Percentiles rank a stretch among this genome's conserved stretches.
phyloP scores from a whole-genome alignment of 2,113 vertebrate genomes.

The Raja brachyura region DNA sequence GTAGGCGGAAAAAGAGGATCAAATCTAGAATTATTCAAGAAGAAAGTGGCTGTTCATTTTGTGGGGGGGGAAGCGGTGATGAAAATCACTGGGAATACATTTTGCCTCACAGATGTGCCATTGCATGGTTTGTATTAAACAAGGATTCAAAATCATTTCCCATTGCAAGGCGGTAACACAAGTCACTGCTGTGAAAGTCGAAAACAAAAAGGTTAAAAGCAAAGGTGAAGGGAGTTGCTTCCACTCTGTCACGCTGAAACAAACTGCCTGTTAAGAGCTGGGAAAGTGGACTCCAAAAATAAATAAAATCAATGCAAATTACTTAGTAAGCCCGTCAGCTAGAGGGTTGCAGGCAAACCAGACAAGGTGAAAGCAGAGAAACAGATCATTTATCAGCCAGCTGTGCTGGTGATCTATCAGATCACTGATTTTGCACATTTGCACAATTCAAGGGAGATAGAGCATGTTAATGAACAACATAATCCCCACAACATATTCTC shows the following conservation, averaged over 20 bases:
- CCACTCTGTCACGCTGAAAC: neutral
- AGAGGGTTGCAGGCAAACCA: neutral
- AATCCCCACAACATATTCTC: neutral
- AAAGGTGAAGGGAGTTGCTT: neutral
- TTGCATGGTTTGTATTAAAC: neutral
- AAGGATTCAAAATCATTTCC: neutral
- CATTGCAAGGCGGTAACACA: neutral
- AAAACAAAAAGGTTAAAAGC: neutral
- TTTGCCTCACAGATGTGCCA: neutral
- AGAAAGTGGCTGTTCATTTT: neutral
- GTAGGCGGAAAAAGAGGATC: neutral
- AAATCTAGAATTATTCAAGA: neutral
- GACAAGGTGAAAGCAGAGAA: neutral
- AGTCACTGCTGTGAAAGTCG: neutral
- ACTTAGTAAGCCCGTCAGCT: neutral
- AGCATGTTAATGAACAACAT: neutral
- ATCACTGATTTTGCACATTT: neutral
- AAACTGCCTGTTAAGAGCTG: neutral
- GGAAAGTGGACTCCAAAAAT: neutral
- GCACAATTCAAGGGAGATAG: neutral
- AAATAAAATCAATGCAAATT: conserved; percentile 26
- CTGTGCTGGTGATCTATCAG: neutral
- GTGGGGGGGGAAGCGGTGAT: too few relatives aligned
- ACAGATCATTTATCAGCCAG: neutral
- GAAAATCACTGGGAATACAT: neutral